A percentile compares a stretch with the other conserved stretches of the same genome.
phyloP scores from a whole-genome alignment of 2,113 vertebrate species.

The Paraplagusia blochii region DNA sequence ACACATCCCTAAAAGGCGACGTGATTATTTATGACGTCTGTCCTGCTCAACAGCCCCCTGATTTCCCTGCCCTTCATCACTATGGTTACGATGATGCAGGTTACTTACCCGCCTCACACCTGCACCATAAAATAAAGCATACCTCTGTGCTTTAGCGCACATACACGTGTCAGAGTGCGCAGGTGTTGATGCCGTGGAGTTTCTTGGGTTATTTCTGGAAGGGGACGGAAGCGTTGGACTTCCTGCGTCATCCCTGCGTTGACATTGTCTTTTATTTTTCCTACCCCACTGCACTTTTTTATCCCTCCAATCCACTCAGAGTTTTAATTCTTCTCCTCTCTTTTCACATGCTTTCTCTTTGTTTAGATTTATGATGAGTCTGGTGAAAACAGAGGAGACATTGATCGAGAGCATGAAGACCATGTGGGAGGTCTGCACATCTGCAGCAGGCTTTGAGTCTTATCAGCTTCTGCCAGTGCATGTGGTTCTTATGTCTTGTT shows the following conservation, averaged over 20 bases:
- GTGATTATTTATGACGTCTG: constrained; percentile 35
- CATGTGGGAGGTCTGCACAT: not conserved
- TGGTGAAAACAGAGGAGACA: too few species aligned
- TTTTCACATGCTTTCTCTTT: not conserved
- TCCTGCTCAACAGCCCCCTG: constrained; percentile 15
- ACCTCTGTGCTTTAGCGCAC: constrained; percentile 4
- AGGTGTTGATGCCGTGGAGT: constrained; percentile 42
- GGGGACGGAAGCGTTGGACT: not conserved
- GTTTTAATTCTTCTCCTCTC: not conserved
- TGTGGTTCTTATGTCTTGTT: not conserved
- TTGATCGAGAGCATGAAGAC: not conserved
- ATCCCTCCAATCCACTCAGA: not conserved
- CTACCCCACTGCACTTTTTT: not conserved
- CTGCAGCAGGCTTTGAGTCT: not conserved
- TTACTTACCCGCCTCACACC: constrained; percentile 56
- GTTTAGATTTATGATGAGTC: too few species aligned
- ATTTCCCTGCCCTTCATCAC: constrained; percentile 34
- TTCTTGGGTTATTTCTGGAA: constrained; percentile 35
- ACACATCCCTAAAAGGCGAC: constrained; percentile 20
- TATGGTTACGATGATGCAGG: constrained; percentile 71
- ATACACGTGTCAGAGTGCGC: constrained; percentile 13
- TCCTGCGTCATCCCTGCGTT: constrained; percentile 4
- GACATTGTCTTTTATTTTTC: not conserved
- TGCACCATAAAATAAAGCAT: constrained; percentile 31
- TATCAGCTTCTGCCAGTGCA: constrained; percentile 15